Percentiles rank a stretch among this genome's conserved stretches.
Conservation (phyloP, 2,113 vertebrate genomes). For the Dromaius novaehollandiae region DNA sequence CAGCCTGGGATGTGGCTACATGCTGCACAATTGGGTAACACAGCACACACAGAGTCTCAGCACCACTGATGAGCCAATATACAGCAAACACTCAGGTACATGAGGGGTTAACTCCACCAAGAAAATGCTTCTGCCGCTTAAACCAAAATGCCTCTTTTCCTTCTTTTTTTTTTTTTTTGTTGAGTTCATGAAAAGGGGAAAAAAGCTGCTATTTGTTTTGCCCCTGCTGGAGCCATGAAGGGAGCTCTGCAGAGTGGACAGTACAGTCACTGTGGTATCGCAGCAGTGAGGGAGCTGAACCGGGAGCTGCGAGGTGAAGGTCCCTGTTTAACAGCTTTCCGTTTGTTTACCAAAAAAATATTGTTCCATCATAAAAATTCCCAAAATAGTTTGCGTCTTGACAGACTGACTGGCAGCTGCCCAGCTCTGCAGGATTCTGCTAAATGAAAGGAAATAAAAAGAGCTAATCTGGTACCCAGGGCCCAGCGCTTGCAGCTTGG, state of each 20-base stretch:
- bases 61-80: not conserved
- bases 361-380: constrained; percentile 85
- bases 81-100: not conserved
- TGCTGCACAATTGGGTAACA: accelerated
- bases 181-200: constrained; percentile 24
- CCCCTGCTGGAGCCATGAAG: constrained; percentile 58
- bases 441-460: constrained; percentile 72
- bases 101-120: constrained; percentile 27
- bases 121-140: constrained; percentile 5
- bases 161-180: not conserved
- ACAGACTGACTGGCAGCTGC: constrained; percentile 80
- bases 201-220: constrained; percentile 61
- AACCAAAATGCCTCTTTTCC: constrained; percentile 10
- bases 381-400: constrained; percentile 81
- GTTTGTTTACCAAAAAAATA: constrained; percentile 85
- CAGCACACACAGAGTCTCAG: not conserved
- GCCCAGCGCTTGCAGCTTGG: not conserved
- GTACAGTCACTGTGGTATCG: constrained; percentile 72
- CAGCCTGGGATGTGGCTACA: not conserved
- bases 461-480: constrained; percentile 53
- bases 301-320: constrained; percentile 72
- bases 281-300: constrained; percentile 71
- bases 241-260: constrained; percentile 66
- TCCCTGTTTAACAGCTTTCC: constrained; percentile 80
- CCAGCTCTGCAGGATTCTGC: constrained; percentile 75